Evolutionary conservation across 2,888 invertebrate genomes (phyloP).

Genomic region (Anoncus sp.): DNA sequence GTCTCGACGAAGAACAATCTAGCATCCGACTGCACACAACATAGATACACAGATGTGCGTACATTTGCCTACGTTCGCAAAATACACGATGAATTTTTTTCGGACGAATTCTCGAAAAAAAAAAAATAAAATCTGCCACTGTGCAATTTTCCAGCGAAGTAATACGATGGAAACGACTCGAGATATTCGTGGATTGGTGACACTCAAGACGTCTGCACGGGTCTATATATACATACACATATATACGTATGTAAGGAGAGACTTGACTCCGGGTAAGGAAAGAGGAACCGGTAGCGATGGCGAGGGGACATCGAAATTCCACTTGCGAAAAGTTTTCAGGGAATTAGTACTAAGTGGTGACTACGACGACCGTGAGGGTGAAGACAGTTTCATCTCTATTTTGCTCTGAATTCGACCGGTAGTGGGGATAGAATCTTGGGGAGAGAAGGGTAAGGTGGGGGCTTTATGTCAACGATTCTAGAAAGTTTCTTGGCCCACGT

Average conservation of each 20-base stretch:
- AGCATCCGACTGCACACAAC: conserved; percentile 4
- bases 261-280: conserved; percentile 8
- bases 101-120: conserved; percentile 10
- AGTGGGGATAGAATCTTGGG: conserved; percentile 21
- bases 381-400: conserved; percentile 53
- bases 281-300: background rate
- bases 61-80: conserved; percentile 22
- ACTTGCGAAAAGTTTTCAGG: conserved; percentile 61
- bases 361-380: conserved; percentile 55
- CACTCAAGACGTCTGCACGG: conserved; percentile 30
- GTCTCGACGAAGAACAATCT: conserved; percentile 4
- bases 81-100: conserved; percentile 32
- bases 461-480: conserved; percentile 54
- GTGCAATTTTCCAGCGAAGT: conserved; percentile 25
- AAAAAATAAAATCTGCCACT: conserved; percentile 1
- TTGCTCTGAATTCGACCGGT: conserved; percentile 40
- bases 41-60: conserved; percentile 11
- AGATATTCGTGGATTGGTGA: conserved; percentile 48
- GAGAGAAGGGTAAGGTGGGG: conserved; percentile 26
- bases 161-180: conserved; percentile 16
- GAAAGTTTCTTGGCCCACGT: conserved; percentile 64
- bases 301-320: conserved; percentile 60
- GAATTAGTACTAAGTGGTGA: conserved; percentile 64
- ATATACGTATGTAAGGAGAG: conserved; percentile 4
- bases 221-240: background rate